phyloP scores from a whole-genome alignment of 2,113 vertebrate species.

The Microcebus murinus region DNA sequence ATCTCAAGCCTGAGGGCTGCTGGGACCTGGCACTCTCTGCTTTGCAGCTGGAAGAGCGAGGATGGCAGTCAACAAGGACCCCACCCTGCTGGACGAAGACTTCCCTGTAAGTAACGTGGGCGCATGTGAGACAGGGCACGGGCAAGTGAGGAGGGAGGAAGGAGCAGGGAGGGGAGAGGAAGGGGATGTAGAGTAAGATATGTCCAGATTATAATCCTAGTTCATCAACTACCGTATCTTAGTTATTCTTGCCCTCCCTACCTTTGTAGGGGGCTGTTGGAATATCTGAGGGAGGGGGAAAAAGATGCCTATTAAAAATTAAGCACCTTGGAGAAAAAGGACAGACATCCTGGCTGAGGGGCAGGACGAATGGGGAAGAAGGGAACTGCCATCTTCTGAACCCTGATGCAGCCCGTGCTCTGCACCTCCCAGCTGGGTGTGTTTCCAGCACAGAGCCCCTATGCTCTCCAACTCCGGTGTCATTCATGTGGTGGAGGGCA shows the following conservation, averaged over 20 bases:
- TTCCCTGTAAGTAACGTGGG: slow-evolving; percentile 75
- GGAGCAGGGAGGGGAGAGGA: not conserved
- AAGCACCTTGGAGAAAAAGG: not conserved
- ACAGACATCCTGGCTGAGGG: not conserved
- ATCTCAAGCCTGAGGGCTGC: not conserved
- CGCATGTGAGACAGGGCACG: too few relatives aligned
- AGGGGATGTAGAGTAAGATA: not conserved
- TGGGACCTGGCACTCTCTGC: slow-evolving; percentile 16
- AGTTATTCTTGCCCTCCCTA: not conserved
- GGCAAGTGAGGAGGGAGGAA: not conserved
- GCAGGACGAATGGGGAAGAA: not conserved
- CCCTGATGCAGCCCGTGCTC: rapidly evolving
- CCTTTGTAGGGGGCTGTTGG: not conserved
- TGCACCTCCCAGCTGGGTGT: not conserved
- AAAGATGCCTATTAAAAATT: not conserved
- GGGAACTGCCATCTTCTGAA: not conserved
- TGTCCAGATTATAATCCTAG: not conserved
- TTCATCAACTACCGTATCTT: not conserved
- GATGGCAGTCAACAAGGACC: slow-evolving; percentile 79
- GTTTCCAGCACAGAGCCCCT: not conserved
- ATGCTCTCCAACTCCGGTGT: rapidly evolving
- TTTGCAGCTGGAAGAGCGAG: slow-evolving; percentile 65
- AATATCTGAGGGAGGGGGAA: not conserved
- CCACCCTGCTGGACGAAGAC: slow-evolving; percentile 78
- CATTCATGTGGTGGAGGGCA: rapidly evolving